Base-by-base conservation (phyloP, 2,113 vertebrate species). In the Solea senegalensis region DNA sequence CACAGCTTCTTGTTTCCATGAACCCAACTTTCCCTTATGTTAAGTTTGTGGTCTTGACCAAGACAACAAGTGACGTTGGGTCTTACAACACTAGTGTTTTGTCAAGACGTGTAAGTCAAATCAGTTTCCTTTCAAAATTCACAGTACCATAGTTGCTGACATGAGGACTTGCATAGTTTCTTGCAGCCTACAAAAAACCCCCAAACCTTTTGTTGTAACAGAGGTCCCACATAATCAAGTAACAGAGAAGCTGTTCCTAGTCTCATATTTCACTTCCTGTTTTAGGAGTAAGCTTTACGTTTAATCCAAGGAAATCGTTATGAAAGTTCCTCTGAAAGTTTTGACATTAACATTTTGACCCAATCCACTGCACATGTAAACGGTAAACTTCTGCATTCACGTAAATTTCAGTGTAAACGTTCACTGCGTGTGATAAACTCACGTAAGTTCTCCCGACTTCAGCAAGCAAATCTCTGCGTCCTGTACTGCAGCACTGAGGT, bases 361-460 rank as follows among this genome's bases (percentile, higher is more conserved):
- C 34, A 4, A 6, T 34, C 34, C 34, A 34, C 5, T 3, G 34
- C 34, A 40, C 21, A 1, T 8, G 11, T 46, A n/a, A 65, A 65
- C 48, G 34, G 3, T 16, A 34, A 40, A 53, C 12, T 41, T 12
- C 16, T 9, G 13, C 13, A 8, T 28, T 51, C 12, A 12, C 34
- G 5, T 34, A 34, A 51, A 53, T 72, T 58, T 10, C n/a, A 41
- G 12, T 9, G 43, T 26, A 62, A 57, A 13, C n/a, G 49, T 44
- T 61, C 15, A 59, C 41, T 58, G 8, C 7, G 11, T 34, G 5
- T 27, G 10, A 60, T 15, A 78, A 60, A 91, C 96, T 94, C 87
- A 99, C 97, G 96, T 99, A 60, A 96, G 90, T 67, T 98, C 96
- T 87, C 96, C 97, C 1, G 95, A 95, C 87, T 95, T 97, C 63